Base-by-base conservation (phyloP, 2,113 vertebrate genomes). In the Caretta caretta region DNA sequence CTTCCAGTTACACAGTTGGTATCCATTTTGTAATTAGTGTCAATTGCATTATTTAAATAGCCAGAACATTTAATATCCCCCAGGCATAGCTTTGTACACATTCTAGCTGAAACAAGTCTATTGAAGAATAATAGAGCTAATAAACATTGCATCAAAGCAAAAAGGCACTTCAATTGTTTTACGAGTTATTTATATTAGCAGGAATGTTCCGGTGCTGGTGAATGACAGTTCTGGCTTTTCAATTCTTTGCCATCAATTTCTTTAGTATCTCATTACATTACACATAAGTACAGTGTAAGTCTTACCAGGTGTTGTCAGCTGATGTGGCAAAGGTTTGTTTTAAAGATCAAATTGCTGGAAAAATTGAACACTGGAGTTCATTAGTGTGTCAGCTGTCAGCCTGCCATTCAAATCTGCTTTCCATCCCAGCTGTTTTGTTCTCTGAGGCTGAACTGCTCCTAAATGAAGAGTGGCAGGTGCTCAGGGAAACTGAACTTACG, bases 111-210 rank as follows among this genome's bases (percentile, higher is more conserved):
- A 84, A 75, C 46, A 90, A 95, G 25, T 84, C 89, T 83, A 62
- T 19, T 42, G n/a, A 90, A 91, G 81, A 95, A 88, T 35, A 94
- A 96, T 94, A 93, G 59, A 89, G 24, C 80, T 92, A 56, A 92
- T 92, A 84, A 93, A 79, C 76, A 48, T 9, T 46, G 56, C 0
- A 59, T 48, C 1, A 65, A 59, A 87, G 86, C 11, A 24, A 75
- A 87, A 46, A 24, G 69, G 87, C 1, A 35, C 80, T 84, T 35
- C 24, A 92, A 76, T 75, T 3, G 3, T 80, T 80, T 83, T 8
- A 17, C 1, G 10, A 38, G 84, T 31, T 86, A 17, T 51, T 86
- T 56, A 2, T 17, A 69, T 92, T 56, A 17, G n/a, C 84, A 2
- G 17, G 38, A 22, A 86, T 22, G 10, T 13, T 65, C n/a, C 86